Evolutionary conservation across 2,797 vertebrate genomes (phyloP), one percentile per base, ranked within the genome.

Genomic region (Aldrovandia affinis): DNA sequence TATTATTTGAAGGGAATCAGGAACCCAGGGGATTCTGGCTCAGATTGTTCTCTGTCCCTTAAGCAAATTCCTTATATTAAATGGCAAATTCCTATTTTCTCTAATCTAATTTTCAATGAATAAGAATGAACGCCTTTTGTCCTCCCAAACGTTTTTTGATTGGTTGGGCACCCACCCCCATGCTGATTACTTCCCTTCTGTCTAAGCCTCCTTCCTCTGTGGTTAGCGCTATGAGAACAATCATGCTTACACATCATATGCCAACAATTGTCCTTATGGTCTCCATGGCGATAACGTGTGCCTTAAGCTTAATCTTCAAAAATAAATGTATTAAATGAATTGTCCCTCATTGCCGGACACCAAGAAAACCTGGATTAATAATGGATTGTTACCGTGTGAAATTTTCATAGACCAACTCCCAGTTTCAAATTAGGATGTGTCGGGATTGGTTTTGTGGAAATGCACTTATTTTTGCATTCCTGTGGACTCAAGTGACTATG

Each of bases 41-140:
- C 7, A 33, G 63, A 18, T 5, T 65, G 63, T 14, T 65, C 9
- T 15, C 30, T 33, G 63, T 70, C 36, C 33, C 33, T 70, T 7
- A 70, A 70, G 68, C 68, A 70, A 70, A 70, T 70, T 70, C 8
- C 12, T 9, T 70, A 39, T 70, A 70, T 68, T 68, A 68, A 36
- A 68, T 68, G 30, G 33, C 28, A 68, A 33, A 68, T 36, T 68
- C 63, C 14, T 68, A 68, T 70, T 70, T 70, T 18, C 68, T 39
- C 68, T 70, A 20, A 70, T 70, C 33, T 28, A 70, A 70, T 70
- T 70, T 36, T 70, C 68, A 70, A 39, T 70, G 68, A 70, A 68
- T 68, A 33, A 68, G 18, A 68, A 68, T 68, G 63, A 68, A 36
- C 12, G 63, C 28, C 30, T 68, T 68, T 68, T 68, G 30, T 36